These are phyloP conservation scores for Oryzias woworae DNA, from an alignment of 2,113 vertebrate species.

Conservation along the genomic window DNA sequence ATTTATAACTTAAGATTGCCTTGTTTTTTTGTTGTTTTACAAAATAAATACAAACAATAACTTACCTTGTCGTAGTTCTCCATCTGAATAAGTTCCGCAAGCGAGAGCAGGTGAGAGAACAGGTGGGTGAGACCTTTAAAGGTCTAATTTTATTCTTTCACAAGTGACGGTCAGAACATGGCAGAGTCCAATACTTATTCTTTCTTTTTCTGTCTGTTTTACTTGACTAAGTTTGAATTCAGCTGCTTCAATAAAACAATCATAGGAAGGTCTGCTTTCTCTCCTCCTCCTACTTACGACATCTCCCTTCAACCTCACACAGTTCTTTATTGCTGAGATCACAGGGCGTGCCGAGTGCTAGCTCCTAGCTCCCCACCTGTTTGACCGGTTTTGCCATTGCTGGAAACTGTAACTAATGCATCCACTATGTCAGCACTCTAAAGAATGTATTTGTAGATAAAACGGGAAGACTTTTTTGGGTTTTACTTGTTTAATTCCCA, in stretches of 20 bases:
- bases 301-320: constrained; percentile 23
- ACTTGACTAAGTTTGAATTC: constrained; percentile 14
- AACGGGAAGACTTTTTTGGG: no score
- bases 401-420: constrained; percentile 1
- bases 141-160: constrained; percentile 29
- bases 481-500: no score
- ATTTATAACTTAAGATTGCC: neutral
- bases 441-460: no score
- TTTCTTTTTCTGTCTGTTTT: constrained; percentile 9
- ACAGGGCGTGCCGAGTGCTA: constrained; percentile 42
- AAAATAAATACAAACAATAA: constrained; percentile 1
- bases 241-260: constrained; percentile 12
- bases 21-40: neutral
- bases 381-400: constrained; percentile 58
- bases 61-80: constrained; percentile 65
- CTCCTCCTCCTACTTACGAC: constrained; percentile 4
- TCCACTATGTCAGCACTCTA: constrained; percentile 1
- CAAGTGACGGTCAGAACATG: constrained; percentile 20
- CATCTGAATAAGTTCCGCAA: constrained; percentile 52
- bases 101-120: constrained; percentile 28
- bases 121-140: constrained; percentile 23
- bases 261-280: constrained; percentile 16
- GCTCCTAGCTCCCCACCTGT: constrained; percentile 50
- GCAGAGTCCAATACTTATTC: constrained; percentile 5
- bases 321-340: constrained; percentile 35